phyloP scores from a whole-genome alignment of 2,113 vertebrate species.

The Hippocampus zosterae region DNA sequence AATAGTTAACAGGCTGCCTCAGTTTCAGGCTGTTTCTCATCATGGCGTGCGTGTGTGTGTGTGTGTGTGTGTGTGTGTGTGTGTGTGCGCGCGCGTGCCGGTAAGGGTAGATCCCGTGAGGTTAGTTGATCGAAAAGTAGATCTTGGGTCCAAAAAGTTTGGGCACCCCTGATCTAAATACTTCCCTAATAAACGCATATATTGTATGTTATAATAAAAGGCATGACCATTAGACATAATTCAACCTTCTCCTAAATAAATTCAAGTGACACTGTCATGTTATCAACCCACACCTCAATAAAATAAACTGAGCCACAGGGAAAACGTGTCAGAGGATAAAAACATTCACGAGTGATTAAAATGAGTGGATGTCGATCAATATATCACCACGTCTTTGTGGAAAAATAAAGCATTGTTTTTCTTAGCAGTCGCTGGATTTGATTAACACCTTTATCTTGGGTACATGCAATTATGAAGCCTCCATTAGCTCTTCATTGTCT shows the following conservation, averaged over 20 bases:
- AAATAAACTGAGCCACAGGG: neutral
- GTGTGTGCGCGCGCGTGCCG: no score
- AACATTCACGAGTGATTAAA: constrained; percentile 47
- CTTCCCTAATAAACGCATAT: no score
- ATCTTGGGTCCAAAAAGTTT: no score
- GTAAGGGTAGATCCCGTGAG: no score
- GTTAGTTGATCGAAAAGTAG: no score
- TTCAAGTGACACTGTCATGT: neutral
- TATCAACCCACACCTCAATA: neutral
- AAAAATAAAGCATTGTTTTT: constrained; percentile 62
- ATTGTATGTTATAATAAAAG: neutral
- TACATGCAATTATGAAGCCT: constrained; percentile 70
- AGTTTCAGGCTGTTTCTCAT: no score
- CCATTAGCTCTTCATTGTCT: constrained; percentile 69
- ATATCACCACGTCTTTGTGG: constrained; percentile 36
- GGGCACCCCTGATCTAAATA: no score
- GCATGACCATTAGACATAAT: neutral
- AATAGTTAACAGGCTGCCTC: no score
- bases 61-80: no score
- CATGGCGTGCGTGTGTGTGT: no score
- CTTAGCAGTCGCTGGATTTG: constrained; percentile 59
- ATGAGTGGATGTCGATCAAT: constrained; percentile 49
- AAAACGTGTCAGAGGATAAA: neutral
- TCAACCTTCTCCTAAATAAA: neutral
- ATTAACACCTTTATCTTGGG: constrained; percentile 70